A percentile compares a stretch with the other conserved stretches of the same genome.
Conservation (phyloP, 2,888 invertebrate genomes). For the Anorthoa munda region DNA sequence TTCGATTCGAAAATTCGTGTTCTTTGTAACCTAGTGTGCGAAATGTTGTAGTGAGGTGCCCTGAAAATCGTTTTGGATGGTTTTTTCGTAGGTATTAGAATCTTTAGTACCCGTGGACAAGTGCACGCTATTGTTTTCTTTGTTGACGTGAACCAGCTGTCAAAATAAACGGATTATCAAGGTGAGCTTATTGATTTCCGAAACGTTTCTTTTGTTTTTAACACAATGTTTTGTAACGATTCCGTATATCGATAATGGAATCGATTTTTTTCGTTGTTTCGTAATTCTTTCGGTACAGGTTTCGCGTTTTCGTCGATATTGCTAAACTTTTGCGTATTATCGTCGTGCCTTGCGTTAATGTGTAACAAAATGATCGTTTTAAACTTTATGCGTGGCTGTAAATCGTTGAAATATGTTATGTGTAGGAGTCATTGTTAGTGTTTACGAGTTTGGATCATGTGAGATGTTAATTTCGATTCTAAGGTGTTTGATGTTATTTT, state of each 20-base stretch:
- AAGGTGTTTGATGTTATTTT: slow-evolving; percentile 59
- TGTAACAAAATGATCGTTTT: slow-evolving; percentile 71
- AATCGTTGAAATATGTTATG: slow-evolving; percentile 72
- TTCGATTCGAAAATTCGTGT: slow-evolving; percentile 49
- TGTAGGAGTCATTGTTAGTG: slow-evolving; percentile 64
- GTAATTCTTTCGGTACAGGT: slow-evolving; percentile 39
- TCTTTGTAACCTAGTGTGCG: slow-evolving; percentile 38
- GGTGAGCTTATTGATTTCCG: slow-evolving; percentile 82
- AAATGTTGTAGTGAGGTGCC: slow-evolving; percentile 39
- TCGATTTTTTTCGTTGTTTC: slow-evolving; percentile 41
- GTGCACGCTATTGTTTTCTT: slow-evolving; percentile 76
- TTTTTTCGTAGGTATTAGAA: slow-evolving; percentile 10
- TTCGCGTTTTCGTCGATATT: slow-evolving; percentile 46
- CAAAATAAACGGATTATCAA: slow-evolving; percentile 85
- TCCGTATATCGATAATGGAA: slow-evolving; percentile 29
- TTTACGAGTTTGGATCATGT: slow-evolving; percentile 52
- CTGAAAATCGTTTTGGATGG: slow-evolving; percentile 22
- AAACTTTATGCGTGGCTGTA: slow-evolving; percentile 72
- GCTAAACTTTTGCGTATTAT: slow-evolving; percentile 60
- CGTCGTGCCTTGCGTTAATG: slow-evolving; percentile 60
- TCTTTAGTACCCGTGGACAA: slow-evolving; percentile 44
- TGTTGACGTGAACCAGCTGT: slow-evolving; percentile 84
- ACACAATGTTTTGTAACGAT: slow-evolving; percentile 31
- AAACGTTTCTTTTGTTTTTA: slow-evolving; percentile 70
- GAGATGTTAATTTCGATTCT: slow-evolving; percentile 41